These are phyloP conservation scores for Rhinolophus sinicus DNA, from an alignment of 2,113 vertebrate genomes.

Conservation along the genomic window DNA sequence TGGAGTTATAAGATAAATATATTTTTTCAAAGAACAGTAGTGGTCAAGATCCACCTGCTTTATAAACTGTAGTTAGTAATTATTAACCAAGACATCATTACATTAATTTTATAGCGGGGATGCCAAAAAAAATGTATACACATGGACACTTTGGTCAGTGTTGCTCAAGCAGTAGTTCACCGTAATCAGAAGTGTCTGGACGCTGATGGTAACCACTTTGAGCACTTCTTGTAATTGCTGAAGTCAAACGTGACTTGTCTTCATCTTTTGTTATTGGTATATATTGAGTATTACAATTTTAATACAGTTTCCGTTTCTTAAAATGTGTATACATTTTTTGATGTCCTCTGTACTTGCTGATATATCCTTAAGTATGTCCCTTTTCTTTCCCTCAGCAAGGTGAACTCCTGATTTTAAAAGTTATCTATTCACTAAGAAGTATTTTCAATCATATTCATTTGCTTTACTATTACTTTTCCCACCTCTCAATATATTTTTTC, in stretches of 20 bases:
- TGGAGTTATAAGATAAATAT: neutral
- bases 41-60: constrained; percentile 2
- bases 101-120: neutral
- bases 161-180: too few species aligned
- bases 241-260: too few species aligned
- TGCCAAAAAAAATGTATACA: too few species aligned
- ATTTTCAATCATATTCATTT: constrained; percentile 10
- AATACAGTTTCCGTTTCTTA: too few species aligned
- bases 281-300: too few species aligned
- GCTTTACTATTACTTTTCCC: neutral
- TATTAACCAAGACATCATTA: neutral
- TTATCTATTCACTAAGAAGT: neutral
- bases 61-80: neutral
- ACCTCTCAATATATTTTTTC: neutral
- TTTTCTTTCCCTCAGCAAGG: neutral
- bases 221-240: too few species aligned
- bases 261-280: too few species aligned
- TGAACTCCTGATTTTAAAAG: neutral
- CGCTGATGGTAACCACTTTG: too few species aligned
- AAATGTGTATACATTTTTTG: too few species aligned
- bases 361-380: neutral
- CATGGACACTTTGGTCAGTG: too few species aligned
- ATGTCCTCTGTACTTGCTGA: neutral
- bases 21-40: neutral
- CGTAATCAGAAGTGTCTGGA: too few species aligned